phyloP scores from a whole-genome alignment of 2,113 vertebrate genomes.

The Phalacrocorax carbo region DNA sequence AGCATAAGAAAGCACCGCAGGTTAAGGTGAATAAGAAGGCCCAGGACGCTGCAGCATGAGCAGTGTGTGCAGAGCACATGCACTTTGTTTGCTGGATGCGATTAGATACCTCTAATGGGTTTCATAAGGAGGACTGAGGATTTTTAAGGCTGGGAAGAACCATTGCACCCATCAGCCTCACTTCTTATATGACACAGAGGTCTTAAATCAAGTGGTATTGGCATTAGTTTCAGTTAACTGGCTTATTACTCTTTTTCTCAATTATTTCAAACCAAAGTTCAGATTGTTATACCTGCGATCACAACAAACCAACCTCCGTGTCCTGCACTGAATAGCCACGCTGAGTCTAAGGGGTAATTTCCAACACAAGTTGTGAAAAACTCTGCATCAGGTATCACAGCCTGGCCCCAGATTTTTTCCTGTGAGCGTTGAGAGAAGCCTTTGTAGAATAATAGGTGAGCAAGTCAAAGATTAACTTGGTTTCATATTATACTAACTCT shows the following conservation, averaged over 20 bases:
- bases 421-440: not conserved
- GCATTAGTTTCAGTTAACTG: not conserved
- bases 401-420: not conserved
- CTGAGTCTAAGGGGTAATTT: not conserved
- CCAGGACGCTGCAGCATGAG: not conserved
- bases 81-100: not conserved
- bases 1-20: not conserved
- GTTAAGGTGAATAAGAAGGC: not conserved
- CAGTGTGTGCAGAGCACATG: not conserved
- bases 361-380: not conserved
- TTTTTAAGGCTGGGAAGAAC: not conserved
- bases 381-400: not conserved
- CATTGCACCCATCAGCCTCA: not conserved
- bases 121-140: not conserved
- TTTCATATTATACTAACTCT: not conserved
- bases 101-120: not conserved
- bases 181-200: not conserved
- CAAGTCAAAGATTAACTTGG: not conserved
- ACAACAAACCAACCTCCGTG: not conserved
- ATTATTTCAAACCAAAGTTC: not conserved
- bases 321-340: not conserved
- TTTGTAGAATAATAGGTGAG: not conserved
- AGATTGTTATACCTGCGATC: not conserved
- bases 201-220: not conserved
- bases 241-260: not conserved